These are phyloP conservation scores for Lypha dubia DNA, from an alignment of 2,888 invertebrate species.

Conservation along the genomic window DNA sequence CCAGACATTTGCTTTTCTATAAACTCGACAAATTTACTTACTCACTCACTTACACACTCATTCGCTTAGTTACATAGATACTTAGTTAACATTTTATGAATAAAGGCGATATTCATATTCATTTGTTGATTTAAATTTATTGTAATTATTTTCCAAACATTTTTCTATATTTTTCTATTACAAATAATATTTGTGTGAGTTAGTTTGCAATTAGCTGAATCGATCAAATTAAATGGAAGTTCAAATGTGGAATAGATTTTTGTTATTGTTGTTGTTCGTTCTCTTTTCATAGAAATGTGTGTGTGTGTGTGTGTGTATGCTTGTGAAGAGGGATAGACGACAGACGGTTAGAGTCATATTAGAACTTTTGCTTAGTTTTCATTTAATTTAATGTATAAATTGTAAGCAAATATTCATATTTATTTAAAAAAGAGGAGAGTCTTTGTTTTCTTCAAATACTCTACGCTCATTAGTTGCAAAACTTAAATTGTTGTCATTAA, in stretches of 20 bases:
- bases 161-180: conserved; percentile 37
- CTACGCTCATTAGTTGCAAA: neutral
- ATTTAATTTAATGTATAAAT: conserved; percentile 59
- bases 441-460: conserved; percentile 40
- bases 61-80: conserved; percentile 33
- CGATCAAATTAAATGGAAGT: conserved; percentile 73
- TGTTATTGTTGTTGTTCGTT: neutral
- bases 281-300: neutral
- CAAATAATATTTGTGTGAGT: conserved; percentile 47
- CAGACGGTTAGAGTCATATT: conserved; percentile 26
- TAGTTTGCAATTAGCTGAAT: conserved; percentile 73
- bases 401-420: conserved; percentile 54
- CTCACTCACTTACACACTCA: conserved; percentile 19
- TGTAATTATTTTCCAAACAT: conserved; percentile 53
- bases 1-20: conserved; percentile 9
- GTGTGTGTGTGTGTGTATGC: neutral
- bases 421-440: conserved; percentile 53
- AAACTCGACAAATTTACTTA: conserved; percentile 7
- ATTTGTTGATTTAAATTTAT: conserved; percentile 46
- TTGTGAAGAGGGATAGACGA: neutral
- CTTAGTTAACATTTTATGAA: conserved; percentile 53
- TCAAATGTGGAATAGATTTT: conserved; percentile 63
- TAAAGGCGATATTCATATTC: conserved; percentile 33
- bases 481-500: neutral
- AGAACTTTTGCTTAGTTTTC: conserved; percentile 54